These are phyloP conservation scores for Salticus scenicus DNA, from an alignment of 2,888 invertebrate genomes.

Conservation along the genomic window DNA sequence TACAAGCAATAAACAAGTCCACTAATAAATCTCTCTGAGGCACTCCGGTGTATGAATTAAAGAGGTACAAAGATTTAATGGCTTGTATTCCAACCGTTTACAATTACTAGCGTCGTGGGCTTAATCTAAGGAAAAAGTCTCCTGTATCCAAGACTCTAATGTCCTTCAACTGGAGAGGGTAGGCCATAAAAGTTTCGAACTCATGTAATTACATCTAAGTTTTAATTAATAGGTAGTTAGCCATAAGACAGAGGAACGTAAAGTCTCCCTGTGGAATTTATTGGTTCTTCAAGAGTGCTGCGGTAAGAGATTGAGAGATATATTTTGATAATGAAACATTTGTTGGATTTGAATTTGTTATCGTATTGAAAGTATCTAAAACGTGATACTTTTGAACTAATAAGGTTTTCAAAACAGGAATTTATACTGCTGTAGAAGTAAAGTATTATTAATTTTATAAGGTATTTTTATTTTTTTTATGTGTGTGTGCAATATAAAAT, in stretches of 20 bases:
- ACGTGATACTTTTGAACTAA: too few relatives aligned
- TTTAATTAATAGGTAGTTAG: slow-evolving; percentile 19
- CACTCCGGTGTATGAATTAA: slow-evolving; percentile 58
- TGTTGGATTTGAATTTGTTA: too few relatives aligned
- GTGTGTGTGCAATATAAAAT: too few relatives aligned
- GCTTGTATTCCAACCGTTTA: neutral
- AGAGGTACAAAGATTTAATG: slow-evolving; percentile 15
- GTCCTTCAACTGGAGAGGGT: slow-evolving; percentile 45
- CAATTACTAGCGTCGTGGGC: slow-evolving; percentile 55
- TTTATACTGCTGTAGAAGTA: too few relatives aligned
- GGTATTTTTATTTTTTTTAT: too few relatives aligned
- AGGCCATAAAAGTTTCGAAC: slow-evolving; percentile 59
- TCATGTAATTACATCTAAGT: slow-evolving; percentile 12
- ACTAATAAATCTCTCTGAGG: slow-evolving; percentile 59
- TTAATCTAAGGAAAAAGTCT: slow-evolving; percentile 51
- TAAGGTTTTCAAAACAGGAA: too few relatives aligned
- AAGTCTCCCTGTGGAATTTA: neutral
- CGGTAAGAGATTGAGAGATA: neutral
- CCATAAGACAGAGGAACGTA: neutral
- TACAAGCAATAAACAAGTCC: slow-evolving; percentile 56
- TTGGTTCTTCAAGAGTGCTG: neutral
- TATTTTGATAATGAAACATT: too few relatives aligned
- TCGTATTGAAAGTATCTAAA: too few relatives aligned
- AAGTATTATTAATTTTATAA: too few relatives aligned
- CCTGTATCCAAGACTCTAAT: slow-evolving; percentile 25